phyloP scores from a whole-genome alignment of 2,888 invertebrate genomes.

The Xestia c-nigrum region DNA sequence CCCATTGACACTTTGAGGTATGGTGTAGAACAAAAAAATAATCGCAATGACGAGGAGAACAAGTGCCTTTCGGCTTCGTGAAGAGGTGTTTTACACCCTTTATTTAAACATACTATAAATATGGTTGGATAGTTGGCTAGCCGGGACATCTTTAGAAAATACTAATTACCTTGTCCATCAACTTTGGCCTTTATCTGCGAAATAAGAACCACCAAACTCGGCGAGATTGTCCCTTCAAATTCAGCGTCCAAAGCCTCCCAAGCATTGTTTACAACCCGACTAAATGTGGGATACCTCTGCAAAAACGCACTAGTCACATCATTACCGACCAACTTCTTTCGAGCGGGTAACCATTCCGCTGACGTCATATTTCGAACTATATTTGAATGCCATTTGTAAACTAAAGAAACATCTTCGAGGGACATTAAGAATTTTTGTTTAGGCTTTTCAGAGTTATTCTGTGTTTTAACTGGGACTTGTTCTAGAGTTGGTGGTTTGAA shows the following conservation, averaged over 20 bases:
- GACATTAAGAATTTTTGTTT: constrained; percentile 82
- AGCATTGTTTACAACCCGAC: constrained; percentile 87
- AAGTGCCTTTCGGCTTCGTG: no score
- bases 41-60: no score
- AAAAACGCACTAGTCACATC: constrained; percentile 87
- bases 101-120: no score
- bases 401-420: constrained; percentile 90
- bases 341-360: constrained; percentile 91
- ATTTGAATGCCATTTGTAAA: constrained; percentile 91
- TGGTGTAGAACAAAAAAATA: no score
- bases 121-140: no score
- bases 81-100: no score
- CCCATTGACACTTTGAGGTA: no score
- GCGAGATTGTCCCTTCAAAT: constrained; percentile 89
- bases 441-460: constrained; percentile 65
- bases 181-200: constrained; percentile 88
- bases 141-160: not conserved
- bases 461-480: constrained; percentile 81
- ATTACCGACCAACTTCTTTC: constrained; percentile 83
- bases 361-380: constrained; percentile 90
- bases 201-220: constrained; percentile 91
- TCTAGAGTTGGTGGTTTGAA: constrained; percentile 90
- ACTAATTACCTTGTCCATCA: constrained; percentile 81
- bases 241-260: constrained; percentile 89
- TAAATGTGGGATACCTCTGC: constrained; percentile 91